Evolutionary conservation across 2,888 invertebrate genomes (phyloP).

Genomic region (Thera obeliscata): DNA sequence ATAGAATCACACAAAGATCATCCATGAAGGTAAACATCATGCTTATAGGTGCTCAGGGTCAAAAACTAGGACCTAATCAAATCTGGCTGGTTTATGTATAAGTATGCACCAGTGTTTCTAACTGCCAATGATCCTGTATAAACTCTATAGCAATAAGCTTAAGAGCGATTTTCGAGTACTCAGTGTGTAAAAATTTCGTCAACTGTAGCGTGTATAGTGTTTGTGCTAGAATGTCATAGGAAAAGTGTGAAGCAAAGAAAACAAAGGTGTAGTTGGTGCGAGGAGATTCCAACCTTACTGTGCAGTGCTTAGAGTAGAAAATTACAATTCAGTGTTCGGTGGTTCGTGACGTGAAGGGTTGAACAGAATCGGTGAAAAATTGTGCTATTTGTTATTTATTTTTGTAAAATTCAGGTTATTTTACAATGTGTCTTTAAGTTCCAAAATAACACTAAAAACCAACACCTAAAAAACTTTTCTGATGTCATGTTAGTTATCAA

Average conservation of each 20-base stretch:
- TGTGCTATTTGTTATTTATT: constrained; percentile 15
- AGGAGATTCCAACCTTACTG: constrained; percentile 77
- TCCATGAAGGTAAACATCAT: constrained; percentile 52
- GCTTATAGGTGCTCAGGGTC: constrained; percentile 69
- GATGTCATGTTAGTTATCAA: background rate
- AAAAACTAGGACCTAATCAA: constrained; percentile 57
- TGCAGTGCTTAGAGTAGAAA: constrained; percentile 81
- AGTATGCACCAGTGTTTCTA: constrained; percentile 80
- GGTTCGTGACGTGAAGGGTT: constrained; percentile 68
- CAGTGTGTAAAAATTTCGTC: constrained; percentile 55
- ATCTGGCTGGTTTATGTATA: constrained; percentile 83
- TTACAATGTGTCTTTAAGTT: constrained; percentile 16
- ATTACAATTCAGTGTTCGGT: constrained; percentile 60
- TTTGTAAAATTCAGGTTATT: constrained; percentile 22
- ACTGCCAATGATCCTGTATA: constrained; percentile 58
- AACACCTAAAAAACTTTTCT: constrained; percentile 25
- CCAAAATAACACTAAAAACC: constrained; percentile 35
- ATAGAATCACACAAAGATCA: constrained; percentile 58
- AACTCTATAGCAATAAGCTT: constrained; percentile 46
- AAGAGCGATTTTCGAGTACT: constrained; percentile 45
- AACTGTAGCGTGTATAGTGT: constrained; percentile 61
- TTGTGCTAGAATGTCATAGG: constrained; percentile 68
- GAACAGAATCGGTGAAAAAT: constrained; percentile 32
- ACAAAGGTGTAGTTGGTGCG: constrained; percentile 71
- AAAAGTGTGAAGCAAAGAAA: constrained; percentile 67